Evolutionary conservation across 2,888 invertebrate genomes (phyloP), one percentile per base, ranked within the genome.

Genomic region (Plebejus anna): DNA sequence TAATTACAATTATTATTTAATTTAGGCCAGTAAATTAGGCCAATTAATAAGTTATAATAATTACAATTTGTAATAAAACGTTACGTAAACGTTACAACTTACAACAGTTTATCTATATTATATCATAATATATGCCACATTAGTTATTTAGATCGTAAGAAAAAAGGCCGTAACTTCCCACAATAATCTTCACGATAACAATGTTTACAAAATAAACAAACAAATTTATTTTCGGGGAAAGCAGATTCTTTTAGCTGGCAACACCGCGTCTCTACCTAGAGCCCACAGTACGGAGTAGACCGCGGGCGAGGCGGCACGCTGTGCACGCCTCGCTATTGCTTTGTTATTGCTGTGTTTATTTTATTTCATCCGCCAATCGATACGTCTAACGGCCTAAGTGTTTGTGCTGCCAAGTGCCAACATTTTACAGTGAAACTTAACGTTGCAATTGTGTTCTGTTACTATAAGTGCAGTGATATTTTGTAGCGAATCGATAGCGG

Each of bases 301-400:
- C 92, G 90, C 92, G 90, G 91, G 92, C 91, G 92, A 91, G 92
- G 93, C 92, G 92, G 91, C 92, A 91, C 92, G 86, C 86, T 85
- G 90, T 90, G 93, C 91, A 85, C 91, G 93, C 93, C 92, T 92
- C 92, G 92, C 93, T 87, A 81, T 89, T 89, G 85, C 83, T 90
- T 91, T 92, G 90, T 93, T 91, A 89, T 92, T 88, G 79, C 83
- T 83, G 87, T 88, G 85, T 87, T 90, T 90, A 90, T 91, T 90
- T 87, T 84, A 91, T 86, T 88, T 86, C 86, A 89, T 89, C 86
- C 89, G 84, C 84, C 83, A 90, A 92, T 93, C 90, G 88, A 92
- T 92, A 80, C 86, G 85, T 87, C 86, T 84, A 86, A 86, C 87
- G 89, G 89, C 87, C 89, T 90, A 88, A 82, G 78, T 83, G 81